Conservation (phyloP, 2,797 vertebrate genomes). For the Astyanax mexicanus region DNA sequence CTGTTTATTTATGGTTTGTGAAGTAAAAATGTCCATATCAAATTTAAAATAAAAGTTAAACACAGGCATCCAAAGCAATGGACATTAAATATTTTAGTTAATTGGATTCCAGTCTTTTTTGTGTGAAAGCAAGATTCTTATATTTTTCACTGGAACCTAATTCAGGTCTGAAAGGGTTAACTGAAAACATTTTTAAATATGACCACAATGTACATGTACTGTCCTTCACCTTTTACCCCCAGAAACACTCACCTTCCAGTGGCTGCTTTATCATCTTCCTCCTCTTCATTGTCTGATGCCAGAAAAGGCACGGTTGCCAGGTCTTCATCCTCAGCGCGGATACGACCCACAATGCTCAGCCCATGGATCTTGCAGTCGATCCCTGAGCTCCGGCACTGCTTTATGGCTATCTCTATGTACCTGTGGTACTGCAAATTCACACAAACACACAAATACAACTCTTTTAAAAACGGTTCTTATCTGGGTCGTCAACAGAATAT, state of each 20-base stretch:
- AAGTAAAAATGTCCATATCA: too few relatives aligned
- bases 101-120: too few relatives aligned
- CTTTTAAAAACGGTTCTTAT: neutral
- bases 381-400: slow-evolving; percentile 97
- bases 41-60: too few relatives aligned
- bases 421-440: slow-evolving; percentile 86
- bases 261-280: slow-evolving; percentile 93
- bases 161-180: too few relatives aligned
- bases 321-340: slow-evolving; percentile 95
- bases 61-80: too few relatives aligned
- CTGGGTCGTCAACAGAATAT: too few relatives aligned
- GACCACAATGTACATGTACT: too few relatives aligned
- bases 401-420: slow-evolving; percentile 95
- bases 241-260: slow-evolving; percentile 83
- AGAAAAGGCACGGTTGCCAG: slow-evolving; percentile 95
- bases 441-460: too few relatives aligned
- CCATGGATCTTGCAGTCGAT: slow-evolving; percentile 99
- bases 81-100: too few relatives aligned
- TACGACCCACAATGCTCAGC: slow-evolving; percentile 89
- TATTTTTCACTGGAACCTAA: too few relatives aligned
- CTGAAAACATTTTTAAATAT: neutral
- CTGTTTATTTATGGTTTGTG: too few relatives aligned
- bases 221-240: neutral
- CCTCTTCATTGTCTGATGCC: slow-evolving; percentile 97
- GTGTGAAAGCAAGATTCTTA: too few relatives aligned